Base-by-base conservation (phyloP, 2,888 invertebrate species). In the Leptinotarsa juncta region DNA sequence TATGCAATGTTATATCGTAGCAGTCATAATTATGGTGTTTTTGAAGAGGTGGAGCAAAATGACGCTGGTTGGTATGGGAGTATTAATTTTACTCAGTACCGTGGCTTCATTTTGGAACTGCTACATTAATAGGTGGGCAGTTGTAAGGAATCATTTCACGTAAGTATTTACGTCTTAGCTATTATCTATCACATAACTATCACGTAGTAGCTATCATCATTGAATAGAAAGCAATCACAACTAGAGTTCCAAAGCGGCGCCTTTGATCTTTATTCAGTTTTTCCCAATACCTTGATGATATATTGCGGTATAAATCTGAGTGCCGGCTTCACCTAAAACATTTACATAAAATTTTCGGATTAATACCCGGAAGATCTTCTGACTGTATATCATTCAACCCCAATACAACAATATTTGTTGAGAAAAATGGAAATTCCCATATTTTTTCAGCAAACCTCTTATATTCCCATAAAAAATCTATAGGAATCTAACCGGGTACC, bases 1-100 rank as follows among this genome's bases (percentile, higher is more conserved):
- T 18, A 62, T 62, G 62, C 62, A 62, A 3, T 62, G 62, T 32
- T 62, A 32, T n/a, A n/a, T 62, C n/a, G 26, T 62, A 5, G 32
- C 62, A 7, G 62, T 62, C 10, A n/a, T 32, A 7, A 62, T 62
- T 7, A 62, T 62, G 16, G 32, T 62, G 26, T 62, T 32, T 12
- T 32, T 62, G 32, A 62, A 62, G 18, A 62, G 32, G 62, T 62
- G 26, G 20, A 62, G 16, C 5, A 62, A 32, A 62, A 32, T 32
- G n/a, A 23, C 62, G 4, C 16, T 62, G n/a, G n/a, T 16, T 5
- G 62, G 32, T 26, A 62, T 62, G 62, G 62, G 32, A 32, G 26
- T 5, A 16, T 26, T 62, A 1, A 62, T 62, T 62, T 26, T 32
- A 2, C 4, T 62, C 16, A 62, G n/a, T 16, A n/a, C 32, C 16